Percentiles rank a stretch among this genome's conserved stretches.
phyloP scores from a whole-genome alignment of 2,113 vertebrate species.

The Archilochus colubris region DNA sequence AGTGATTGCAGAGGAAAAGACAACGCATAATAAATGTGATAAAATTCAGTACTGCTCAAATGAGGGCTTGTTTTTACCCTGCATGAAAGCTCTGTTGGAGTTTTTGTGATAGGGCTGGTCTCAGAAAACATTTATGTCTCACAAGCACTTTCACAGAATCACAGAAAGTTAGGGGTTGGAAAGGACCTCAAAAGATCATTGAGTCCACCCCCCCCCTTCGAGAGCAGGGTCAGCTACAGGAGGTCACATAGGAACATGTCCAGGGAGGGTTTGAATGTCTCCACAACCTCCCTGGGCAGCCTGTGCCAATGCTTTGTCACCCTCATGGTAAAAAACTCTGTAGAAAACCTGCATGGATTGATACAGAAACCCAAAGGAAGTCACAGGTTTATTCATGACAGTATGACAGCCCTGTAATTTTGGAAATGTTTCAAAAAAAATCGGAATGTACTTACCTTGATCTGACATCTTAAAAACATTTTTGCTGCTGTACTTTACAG shows the following conservation, averaged over 20 bases:
- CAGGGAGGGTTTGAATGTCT: too few relatives aligned
- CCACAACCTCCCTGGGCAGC: too few relatives aligned
- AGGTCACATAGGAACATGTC: too few relatives aligned
- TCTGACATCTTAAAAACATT: not conserved
- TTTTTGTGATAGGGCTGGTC: not conserved
- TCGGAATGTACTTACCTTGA: not conserved
- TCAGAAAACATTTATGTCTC: not conserved
- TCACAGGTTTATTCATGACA: not conserved
- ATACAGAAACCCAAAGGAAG: not conserved
- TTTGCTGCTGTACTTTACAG: not conserved
- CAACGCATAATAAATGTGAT: not conserved
- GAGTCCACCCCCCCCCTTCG: too few relatives aligned
- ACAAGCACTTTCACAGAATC: not conserved
- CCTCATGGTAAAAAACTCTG: not conserved
- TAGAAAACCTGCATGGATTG: not conserved
- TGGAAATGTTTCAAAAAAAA: constrained; percentile 11
- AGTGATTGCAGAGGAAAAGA: not conserved
- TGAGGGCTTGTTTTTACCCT: not conserved
- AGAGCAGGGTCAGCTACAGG: too few relatives aligned
- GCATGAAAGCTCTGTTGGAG: not conserved
- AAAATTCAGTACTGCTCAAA: not conserved
- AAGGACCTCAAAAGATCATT: too few relatives aligned
- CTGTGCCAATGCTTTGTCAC: too few relatives aligned
- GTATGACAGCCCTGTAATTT: not conserved
- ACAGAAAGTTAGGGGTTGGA: too few relatives aligned